Conservation (phyloP, 1,140 invertebrate genomes). For the Cylas formicarius region DNA sequence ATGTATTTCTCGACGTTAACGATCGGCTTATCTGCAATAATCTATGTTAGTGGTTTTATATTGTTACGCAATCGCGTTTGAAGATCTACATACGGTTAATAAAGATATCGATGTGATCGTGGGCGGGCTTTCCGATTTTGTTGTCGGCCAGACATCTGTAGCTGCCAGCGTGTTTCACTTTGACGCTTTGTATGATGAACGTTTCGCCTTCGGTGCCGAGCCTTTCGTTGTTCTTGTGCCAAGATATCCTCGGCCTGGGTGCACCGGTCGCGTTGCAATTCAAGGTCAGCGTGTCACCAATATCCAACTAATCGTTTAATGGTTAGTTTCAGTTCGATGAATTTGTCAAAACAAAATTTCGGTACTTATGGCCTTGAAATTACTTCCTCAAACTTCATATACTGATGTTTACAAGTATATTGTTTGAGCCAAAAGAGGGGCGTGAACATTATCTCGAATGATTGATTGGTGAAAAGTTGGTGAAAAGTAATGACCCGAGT, state of each 20-base stretch:
- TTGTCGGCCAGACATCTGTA: constrained; percentile 36
- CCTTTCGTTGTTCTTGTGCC: constrained; percentile 26
- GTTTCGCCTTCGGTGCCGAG: constrained; percentile 28
- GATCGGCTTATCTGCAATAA: constrained; percentile 28
- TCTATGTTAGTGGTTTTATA: background rate
- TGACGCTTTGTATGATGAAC: constrained; percentile 26
- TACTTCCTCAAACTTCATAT: too few relatives aligned
- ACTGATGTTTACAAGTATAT: too few relatives aligned
- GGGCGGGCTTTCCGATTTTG: constrained; percentile 26
- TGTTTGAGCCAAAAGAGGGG: too few relatives aligned
- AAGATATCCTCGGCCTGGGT: constrained; percentile 30
- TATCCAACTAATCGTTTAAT: constrained; percentile 26
- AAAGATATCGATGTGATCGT: constrained; percentile 25
- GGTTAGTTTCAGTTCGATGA: too few relatives aligned
- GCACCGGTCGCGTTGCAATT: constrained; percentile 29
- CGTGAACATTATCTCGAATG: too few relatives aligned
- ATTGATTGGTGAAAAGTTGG: too few relatives aligned
- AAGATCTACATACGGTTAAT: constrained; percentile 32
- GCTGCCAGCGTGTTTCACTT: constrained; percentile 22
- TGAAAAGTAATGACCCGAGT: too few relatives aligned
- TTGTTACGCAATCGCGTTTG: too few relatives aligned
- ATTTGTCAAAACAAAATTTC: too few relatives aligned
- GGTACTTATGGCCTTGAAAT: too few relatives aligned
- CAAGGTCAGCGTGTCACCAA: constrained; percentile 25
- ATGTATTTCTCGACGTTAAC: constrained; percentile 27